Evolutionary conservation across 1,140 invertebrate genomes (phyloP), one percentile per base, ranked within the genome.

Genomic region (Acromyrmex charruanus): DNA sequence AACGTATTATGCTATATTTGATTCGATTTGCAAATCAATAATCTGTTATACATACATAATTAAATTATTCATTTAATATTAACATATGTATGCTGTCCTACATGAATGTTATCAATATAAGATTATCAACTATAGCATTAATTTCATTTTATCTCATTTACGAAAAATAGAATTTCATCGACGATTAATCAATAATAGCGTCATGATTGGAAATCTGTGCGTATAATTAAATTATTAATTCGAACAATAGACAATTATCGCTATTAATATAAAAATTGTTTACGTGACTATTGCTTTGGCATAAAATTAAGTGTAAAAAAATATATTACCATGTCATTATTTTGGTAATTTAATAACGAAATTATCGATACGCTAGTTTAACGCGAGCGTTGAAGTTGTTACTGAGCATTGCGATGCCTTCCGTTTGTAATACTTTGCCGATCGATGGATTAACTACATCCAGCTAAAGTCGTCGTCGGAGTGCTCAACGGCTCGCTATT

Each of bases 371-470:
- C 18, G 18, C 35, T 65, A 35, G 3, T 35, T 39, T 31, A 61
- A 77, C 39, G 25, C n/a, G 31, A 16, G 14, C 9, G 49, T 81
- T 39, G 65, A 55, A 49, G 71, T 10, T 31, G 65, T 61, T 39
- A 39, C 14, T 10, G 63, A 58, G 25, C 16, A 18, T 71, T 28
- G 31, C 12, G 28, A 55, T 55, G 21, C 9, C 49, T 69, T 14
- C 44, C 12, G 6, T 49, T 7, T 1, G 80, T 84, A 75, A 84
- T 63, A 14, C 35, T 18, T 61, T 25, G 25, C 39, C 14, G 69
- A 84, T 75, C 80, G 69, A 59, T 84, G 21, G 69, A 84, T 84
- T 61, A 61, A 61, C 18, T 74, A 82, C 66, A 81, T 72, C 35
- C 21, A 18, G 51, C 44, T 61, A n/a, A 21, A 51, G 80, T 71